Conservation (phyloP, 2,888 invertebrate species). For the Hedya salicella region DNA sequence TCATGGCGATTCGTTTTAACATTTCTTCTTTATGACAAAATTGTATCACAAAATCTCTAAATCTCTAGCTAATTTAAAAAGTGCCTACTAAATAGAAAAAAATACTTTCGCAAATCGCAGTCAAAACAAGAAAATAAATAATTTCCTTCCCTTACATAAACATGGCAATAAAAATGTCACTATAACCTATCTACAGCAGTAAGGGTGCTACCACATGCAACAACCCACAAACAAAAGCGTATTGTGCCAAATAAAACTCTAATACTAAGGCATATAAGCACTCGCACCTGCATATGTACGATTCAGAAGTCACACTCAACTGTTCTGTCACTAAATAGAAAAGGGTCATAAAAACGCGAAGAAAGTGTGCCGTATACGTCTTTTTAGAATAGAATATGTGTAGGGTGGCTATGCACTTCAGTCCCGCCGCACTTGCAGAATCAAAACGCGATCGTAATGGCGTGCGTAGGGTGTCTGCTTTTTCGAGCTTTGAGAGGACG, state of each 20-base stretch:
- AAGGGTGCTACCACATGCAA: slow-evolving; percentile 15
- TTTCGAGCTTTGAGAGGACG: slow-evolving; percentile 40
- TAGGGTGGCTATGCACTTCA: slow-evolving; percentile 38
- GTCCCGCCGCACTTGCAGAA: slow-evolving; percentile 38
- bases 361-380: not conserved
- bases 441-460: slow-evolving; percentile 41
- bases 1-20: too few species aligned
- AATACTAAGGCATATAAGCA: not conserved
- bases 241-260: slow-evolving; percentile 19
- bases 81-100: slow-evolving; percentile 21
- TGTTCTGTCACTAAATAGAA: not conserved
- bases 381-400: slow-evolving; percentile 3
- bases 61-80: slow-evolving; percentile 16
- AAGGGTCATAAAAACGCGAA: slow-evolving; percentile 4
- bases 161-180: slow-evolving; percentile 40
- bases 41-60: too few species aligned
- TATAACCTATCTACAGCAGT: slow-evolving; percentile 32
- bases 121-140: slow-evolving; percentile 38
- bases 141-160: slow-evolving; percentile 33
- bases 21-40: too few species aligned
- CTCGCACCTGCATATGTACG: not conserved
- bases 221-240: not conserved
- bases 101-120: slow-evolving; percentile 30
- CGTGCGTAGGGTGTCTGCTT: slow-evolving; percentile 39
- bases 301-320: slow-evolving; percentile 7